These are phyloP conservation scores for Biston betularia DNA, from an alignment of 2,888 invertebrate species.

Conservation along the genomic window DNA sequence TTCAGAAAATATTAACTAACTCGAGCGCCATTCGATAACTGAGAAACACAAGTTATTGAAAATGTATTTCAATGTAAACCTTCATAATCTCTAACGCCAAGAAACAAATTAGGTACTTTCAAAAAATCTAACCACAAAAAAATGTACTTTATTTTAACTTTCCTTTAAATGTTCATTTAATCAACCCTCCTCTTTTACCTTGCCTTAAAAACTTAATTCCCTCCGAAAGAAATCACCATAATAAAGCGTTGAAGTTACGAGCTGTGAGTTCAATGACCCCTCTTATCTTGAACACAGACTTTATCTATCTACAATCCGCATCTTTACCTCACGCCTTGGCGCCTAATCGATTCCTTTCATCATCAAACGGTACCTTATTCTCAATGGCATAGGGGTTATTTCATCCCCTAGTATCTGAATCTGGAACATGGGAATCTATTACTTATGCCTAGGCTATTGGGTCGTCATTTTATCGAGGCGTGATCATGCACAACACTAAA, in stretches of 20 bases:
- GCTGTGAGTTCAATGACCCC: constrained; percentile 68
- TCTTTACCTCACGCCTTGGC: constrained; percentile 61
- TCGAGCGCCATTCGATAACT: constrained; percentile 9
- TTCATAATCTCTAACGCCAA: constrained; percentile 3
- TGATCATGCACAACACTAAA: constrained; percentile 44
- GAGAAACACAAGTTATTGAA: too few species aligned
- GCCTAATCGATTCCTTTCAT: constrained; percentile 64
- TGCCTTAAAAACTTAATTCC: constrained; percentile 40
- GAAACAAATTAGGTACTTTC: too few species aligned
- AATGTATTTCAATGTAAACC: constrained; percentile 7
- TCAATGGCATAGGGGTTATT: constrained; percentile 56
- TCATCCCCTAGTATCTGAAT: constrained; percentile 41
- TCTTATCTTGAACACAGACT: constrained; percentile 75
- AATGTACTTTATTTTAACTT: constrained; percentile 27
- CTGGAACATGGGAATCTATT: constrained; percentile 47
- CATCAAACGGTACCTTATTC: constrained; percentile 61
- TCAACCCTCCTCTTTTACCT: constrained; percentile 38
- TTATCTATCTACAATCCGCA: constrained; percentile 74
- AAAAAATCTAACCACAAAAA: constrained; percentile 28
- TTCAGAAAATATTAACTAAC: constrained; percentile 11
- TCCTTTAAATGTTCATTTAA: constrained; percentile 33
- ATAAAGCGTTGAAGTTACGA: constrained; percentile 60
- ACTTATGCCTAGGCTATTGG: constrained; percentile 48
- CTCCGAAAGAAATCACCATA: constrained; percentile 61
- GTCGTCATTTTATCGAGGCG: constrained; percentile 42